These are phyloP conservation scores for Diaphora mendica DNA, from an alignment of 2,888 invertebrate genomes.

Conservation along the genomic window DNA sequence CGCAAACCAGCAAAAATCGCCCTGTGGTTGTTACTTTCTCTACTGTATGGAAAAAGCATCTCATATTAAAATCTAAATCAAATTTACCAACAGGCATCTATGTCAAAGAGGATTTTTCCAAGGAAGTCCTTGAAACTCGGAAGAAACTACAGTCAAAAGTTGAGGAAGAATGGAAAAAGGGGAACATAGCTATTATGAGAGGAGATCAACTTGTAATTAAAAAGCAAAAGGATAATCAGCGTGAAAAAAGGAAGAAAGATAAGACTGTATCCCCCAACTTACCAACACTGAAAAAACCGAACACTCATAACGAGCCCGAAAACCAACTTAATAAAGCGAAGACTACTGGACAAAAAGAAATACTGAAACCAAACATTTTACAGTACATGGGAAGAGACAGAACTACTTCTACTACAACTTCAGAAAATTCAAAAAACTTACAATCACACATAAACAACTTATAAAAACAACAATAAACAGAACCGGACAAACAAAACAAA, in stretches of 20 bases:
- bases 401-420: slow-evolving; percentile 1
- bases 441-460: background rate
- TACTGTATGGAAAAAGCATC: slow-evolving; percentile 24
- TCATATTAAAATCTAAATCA: slow-evolving; percentile 20
- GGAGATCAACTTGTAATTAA: slow-evolving; percentile 29
- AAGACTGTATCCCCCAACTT: slow-evolving; percentile 1
- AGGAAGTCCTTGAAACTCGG: slow-evolving; percentile 25
- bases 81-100: slow-evolving; percentile 19
- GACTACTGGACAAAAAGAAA: background rate
- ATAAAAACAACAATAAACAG: background rate
- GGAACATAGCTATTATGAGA: slow-evolving; percentile 24
- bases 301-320: too few species aligned
- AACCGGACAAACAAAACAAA: background rate
- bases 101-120: slow-evolving; percentile 29
- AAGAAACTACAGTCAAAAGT: slow-evolving; percentile 22
- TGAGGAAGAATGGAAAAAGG: slow-evolving; percentile 26
- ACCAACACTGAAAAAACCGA: too few species aligned
- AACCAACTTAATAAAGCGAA: background rate
- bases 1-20: background rate
- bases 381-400: slow-evolving; percentile 1
- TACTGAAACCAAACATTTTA: slow-evolving; percentile 5
- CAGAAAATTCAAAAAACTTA: slow-evolving; percentile 5
- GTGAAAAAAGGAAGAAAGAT: slow-evolving; percentile 27
- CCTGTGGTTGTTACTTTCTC: slow-evolving; percentile 6
- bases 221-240: too few species aligned